These are phyloP conservation scores for Andinoacara biseriatus DNA, from an alignment of 2,113 vertebrate genomes.

Conservation along the genomic window DNA sequence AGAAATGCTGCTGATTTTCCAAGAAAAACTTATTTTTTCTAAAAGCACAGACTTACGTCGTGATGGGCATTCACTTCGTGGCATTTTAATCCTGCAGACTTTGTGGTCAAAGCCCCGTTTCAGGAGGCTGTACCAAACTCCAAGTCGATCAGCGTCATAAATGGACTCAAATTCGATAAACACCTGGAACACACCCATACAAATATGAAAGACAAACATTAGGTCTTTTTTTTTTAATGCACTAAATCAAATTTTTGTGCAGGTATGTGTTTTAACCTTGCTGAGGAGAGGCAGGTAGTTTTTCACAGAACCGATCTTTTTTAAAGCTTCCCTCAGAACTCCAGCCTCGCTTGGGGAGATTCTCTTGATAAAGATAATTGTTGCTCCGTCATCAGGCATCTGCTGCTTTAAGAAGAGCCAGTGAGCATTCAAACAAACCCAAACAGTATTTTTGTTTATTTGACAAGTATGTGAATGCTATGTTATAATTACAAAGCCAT, in stretches of 20 bases:
- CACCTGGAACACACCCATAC: slow-evolving; percentile 19
- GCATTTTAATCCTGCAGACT: slow-evolving; percentile 25
- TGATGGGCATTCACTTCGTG: not conserved
- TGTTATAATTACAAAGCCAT: not conserved
- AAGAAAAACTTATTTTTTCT: too few species aligned
- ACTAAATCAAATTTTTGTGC: too few species aligned
- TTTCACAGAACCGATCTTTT: not conserved
- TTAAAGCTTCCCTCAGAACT: slow-evolving; percentile 16
- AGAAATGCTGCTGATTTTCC: too few species aligned
- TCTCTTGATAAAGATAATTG: slow-evolving; percentile 30
- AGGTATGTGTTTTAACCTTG: slow-evolving; percentile 43
- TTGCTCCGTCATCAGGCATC: fast-evolving
- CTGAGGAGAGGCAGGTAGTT: slow-evolving; percentile 62
- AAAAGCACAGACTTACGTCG: not conserved
- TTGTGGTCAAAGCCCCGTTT: not conserved
- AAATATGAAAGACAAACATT: not conserved
- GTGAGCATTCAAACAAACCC: not conserved
- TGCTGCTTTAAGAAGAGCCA: not conserved
- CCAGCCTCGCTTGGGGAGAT: slow-evolving; percentile 9
- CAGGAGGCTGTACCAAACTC: slow-evolving; percentile 60
- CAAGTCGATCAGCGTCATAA: slow-evolving; percentile 43
- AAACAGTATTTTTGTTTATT: not conserved
- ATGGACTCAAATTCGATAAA: slow-evolving; percentile 47
- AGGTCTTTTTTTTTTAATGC: not conserved
- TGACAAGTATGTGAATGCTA: not conserved